Conservation (phyloP, 1,140 invertebrate species). For the Propsilocerus akamusi region DNA sequence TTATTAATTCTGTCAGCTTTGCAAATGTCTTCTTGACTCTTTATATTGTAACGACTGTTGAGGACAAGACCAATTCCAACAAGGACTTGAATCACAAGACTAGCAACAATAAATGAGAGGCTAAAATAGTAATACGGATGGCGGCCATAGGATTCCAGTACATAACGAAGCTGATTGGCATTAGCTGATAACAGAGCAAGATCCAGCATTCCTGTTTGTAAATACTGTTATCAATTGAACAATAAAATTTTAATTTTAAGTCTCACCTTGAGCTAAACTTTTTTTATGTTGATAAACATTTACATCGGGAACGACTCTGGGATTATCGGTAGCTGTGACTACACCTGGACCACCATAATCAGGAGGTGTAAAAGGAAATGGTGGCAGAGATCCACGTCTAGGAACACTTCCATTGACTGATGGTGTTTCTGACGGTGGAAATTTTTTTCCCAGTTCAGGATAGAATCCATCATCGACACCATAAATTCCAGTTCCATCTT, state of each 20-base stretch:
- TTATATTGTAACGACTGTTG: slow-evolving; percentile 57
- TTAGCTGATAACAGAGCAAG: slow-evolving; percentile 57
- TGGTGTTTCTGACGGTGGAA: slow-evolving; percentile 5
- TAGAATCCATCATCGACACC: slow-evolving; percentile 34
- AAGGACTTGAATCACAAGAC: slow-evolving; percentile 47
- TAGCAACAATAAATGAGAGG: slow-evolving; percentile 47
- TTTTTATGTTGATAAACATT: slow-evolving; percentile 77
- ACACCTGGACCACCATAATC: slow-evolving; percentile 16
- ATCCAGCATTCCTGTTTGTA: slow-evolving; percentile 60
- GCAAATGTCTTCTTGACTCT: slow-evolving; percentile 39
- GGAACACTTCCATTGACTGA: slow-evolving; percentile 7
- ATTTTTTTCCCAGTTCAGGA: slow-evolving; percentile 7
- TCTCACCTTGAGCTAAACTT: slow-evolving; percentile 69
- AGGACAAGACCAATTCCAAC: slow-evolving; percentile 60
- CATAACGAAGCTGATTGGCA: slow-evolving; percentile 64
- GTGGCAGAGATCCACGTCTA: slow-evolving; percentile 6
- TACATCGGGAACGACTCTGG: slow-evolving; percentile 37
- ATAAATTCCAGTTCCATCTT: slow-evolving; percentile 19
- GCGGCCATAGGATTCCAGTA: slow-evolving; percentile 39
- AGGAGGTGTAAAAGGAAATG: slow-evolving; percentile 7
- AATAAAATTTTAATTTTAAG: no score
- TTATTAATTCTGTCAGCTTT: slow-evolving; percentile 60
- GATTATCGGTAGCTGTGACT: slow-evolving; percentile 11
- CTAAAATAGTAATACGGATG: slow-evolving; percentile 56
- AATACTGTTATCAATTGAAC: no score